Conservation (phyloP, 2,797 vertebrate genomes). For the Hybognathus amarus region DNA sequence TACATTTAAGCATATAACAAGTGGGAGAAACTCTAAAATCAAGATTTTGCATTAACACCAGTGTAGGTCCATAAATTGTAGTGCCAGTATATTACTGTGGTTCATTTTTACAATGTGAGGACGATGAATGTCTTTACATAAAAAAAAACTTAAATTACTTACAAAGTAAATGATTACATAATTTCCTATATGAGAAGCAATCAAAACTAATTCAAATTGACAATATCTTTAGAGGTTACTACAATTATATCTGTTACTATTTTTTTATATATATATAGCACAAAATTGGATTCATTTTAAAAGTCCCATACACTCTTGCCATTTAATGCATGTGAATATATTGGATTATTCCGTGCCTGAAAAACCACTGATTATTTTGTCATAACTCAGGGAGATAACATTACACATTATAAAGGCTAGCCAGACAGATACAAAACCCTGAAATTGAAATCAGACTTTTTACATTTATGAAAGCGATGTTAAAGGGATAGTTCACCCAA, state of each 20-base stretch:
- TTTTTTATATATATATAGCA: neutral
- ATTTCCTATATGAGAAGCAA: neutral
- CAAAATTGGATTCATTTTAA: neutral
- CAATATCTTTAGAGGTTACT: neutral
- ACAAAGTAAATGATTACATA: neutral
- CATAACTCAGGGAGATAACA: neutral
- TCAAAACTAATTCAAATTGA: neutral
- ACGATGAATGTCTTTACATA: neutral
- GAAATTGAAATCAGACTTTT: constrained; percentile 11
- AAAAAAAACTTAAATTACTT: neutral
- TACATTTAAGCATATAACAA: constrained; percentile 31
- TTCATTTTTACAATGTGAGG: neutral
- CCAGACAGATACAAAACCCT: neutral
- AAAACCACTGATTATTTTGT: neutral
- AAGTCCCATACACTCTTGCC: neutral
- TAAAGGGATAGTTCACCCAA: neutral
- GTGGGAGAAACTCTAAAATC: neutral
- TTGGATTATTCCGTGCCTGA: neutral
- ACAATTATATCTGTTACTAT: neutral
- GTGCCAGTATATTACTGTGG: neutral
- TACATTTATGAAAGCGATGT: constrained; percentile 3
- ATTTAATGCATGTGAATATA: neutral
- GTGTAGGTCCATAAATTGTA: constrained; percentile 9
- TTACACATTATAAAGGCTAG: neutral
- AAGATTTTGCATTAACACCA: neutral